Conservation (phyloP, 2,888 invertebrate species). For the Schizaphis graminum region DNA sequence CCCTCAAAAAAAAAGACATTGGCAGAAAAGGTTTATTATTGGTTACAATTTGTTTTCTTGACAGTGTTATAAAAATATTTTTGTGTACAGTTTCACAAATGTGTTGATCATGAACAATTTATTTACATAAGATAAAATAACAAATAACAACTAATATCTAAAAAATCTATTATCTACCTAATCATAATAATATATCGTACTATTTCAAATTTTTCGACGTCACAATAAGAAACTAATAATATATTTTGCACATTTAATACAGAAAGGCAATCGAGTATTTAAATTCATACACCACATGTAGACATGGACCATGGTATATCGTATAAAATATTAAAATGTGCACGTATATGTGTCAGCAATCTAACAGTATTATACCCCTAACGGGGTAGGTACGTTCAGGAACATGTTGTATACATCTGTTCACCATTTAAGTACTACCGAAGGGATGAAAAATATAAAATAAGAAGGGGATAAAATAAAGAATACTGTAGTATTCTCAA, state of each 20-base stretch:
- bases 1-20: no score
- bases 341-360: not conserved
- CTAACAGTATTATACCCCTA: not conserved
- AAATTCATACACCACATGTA: not conserved
- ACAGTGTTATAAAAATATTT: not conserved
- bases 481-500: conserved; percentile 20
- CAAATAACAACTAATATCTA: not conserved
- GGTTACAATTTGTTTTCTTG: no score
- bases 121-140: not conserved
- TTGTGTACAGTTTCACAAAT: not conserved
- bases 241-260: not conserved
- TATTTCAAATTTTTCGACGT: not conserved
- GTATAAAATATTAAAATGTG: not conserved
- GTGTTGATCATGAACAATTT: not conserved
- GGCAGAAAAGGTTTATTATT: no score
- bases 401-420: conserved; percentile 60
- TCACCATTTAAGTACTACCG: conserved; percentile 30
- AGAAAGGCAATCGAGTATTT: not conserved
- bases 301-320: not conserved
- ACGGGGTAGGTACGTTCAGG: conserved; percentile 14
- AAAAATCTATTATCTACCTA: not conserved
- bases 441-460: conserved; percentile 19
- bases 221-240: not conserved
- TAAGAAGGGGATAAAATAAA: not conserved
- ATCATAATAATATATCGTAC: not conserved